These are phyloP conservation scores for Abramis brama DNA, from an alignment of 2,113 vertebrate species.

Conservation along the genomic window DNA sequence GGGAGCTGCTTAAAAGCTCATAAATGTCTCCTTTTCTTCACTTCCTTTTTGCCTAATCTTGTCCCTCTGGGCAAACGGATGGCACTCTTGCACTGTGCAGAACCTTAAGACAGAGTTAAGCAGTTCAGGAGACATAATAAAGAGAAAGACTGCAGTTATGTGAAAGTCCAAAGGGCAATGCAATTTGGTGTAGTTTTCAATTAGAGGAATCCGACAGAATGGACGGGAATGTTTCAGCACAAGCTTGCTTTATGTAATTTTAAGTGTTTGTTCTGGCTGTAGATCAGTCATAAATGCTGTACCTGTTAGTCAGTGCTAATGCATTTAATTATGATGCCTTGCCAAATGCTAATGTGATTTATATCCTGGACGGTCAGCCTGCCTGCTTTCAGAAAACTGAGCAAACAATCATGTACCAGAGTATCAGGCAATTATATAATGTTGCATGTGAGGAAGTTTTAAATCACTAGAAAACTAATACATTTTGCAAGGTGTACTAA, in stretches of 20 bases:
- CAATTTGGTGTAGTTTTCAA: background rate
- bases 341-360: slow-evolving; percentile 5
- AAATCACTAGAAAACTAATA: background rate
- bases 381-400: background rate
- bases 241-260: background rate
- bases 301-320: slow-evolving; percentile 8
- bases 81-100: slow-evolving; percentile 53
- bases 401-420: background rate
- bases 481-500: background rate
- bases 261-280: slow-evolving; percentile 6
- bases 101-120: slow-evolving; percentile 27
- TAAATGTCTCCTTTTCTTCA: slow-evolving; percentile 74
- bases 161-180: background rate
- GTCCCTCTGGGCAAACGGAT: slow-evolving; percentile 57
- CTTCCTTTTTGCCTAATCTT: slow-evolving; percentile 64
- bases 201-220: background rate
- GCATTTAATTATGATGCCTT: background rate
- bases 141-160: background rate
- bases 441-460: background rate
- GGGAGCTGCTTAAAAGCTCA: slow-evolving; percentile 60
- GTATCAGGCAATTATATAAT: background rate
- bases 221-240: background rate
- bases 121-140: background rate
- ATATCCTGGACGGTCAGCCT: slow-evolving; percentile 12
- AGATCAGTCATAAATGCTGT: background rate